A percentile compares a stretch with the other conserved stretches of the same genome.
Evolutionary conservation across 1,140 invertebrate species (phyloP).

Genomic region (Drosophila persimilis): DNA sequence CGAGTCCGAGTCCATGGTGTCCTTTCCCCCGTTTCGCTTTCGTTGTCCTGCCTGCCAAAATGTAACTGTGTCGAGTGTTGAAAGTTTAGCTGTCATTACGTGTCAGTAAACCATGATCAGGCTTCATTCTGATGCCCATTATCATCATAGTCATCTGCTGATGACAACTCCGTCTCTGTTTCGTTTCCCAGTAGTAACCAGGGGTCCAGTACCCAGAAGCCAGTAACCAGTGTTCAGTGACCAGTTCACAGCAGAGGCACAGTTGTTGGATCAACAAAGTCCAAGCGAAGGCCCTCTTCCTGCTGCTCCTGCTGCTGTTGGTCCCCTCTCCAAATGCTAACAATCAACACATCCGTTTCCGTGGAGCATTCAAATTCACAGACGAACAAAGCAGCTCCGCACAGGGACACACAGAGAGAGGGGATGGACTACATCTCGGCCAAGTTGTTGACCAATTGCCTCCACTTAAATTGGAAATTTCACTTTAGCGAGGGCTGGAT

Average conservation of each 20-base stretch:
- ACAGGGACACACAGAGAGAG: not conserved
- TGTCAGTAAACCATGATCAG: slow-evolving; percentile 76
- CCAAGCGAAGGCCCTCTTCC: slow-evolving; percentile 7
- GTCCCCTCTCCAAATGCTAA: slow-evolving; percentile 29
- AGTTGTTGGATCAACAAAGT: slow-evolving; percentile 46
- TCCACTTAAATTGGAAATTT: slow-evolving; percentile 48
- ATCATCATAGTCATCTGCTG: slow-evolving; percentile 49
- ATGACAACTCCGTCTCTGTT: slow-evolving; percentile 56
- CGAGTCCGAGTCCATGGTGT: not conserved
- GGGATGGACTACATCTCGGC: slow-evolving; percentile 42
- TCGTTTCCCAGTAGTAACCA: not conserved
- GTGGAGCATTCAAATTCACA: slow-evolving; percentile 48
- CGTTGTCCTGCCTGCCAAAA: slow-evolving; percentile 14
- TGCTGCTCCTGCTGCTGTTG: slow-evolving; percentile 24
- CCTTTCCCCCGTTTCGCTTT: too few relatives aligned
- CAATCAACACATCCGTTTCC: slow-evolving; percentile 74
- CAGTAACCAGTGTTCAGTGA: slow-evolving; percentile 3
- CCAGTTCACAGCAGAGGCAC: slow-evolving; percentile 32
- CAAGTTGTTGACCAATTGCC: slow-evolving; percentile 55
- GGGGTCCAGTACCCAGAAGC: slow-evolving; percentile 1
- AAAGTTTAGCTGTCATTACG: slow-evolving; percentile 78
- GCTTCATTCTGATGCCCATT: slow-evolving; percentile 36
- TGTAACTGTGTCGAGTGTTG: slow-evolving; percentile 62
- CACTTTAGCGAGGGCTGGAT: slow-evolving; percentile 29
- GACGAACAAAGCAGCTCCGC: slow-evolving; percentile 27